Evolutionary conservation across 2,113 vertebrate genomes (phyloP).

Genomic region (Aramus guarauna): DNA sequence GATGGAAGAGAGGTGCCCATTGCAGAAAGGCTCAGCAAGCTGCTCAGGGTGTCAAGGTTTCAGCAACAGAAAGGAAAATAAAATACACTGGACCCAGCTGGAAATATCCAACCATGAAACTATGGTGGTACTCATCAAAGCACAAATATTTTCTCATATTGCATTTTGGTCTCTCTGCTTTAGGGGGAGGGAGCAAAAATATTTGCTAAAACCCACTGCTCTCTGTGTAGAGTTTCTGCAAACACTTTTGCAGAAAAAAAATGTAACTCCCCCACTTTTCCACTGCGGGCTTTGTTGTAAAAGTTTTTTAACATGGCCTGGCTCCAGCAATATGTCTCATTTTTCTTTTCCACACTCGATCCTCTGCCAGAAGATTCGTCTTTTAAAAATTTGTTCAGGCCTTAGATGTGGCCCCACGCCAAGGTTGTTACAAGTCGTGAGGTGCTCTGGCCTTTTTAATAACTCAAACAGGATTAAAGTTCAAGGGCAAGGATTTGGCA

Average conservation of each 20-base stretch:
- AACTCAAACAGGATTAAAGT: not conserved
- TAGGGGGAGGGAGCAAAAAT: not conserved
- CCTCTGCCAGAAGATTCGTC: not conserved
- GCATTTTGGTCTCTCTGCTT: not conserved
- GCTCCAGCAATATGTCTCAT: not conserved
- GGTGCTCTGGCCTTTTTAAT: not conserved
- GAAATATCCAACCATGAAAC: not conserved
- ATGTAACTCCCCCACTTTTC: fast-evolving
- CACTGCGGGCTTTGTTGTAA: not conserved
- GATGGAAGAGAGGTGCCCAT: not conserved
- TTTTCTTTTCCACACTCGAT: not conserved
- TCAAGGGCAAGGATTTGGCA: not conserved
- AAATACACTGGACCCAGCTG: not conserved
- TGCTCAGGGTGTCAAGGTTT: not conserved
- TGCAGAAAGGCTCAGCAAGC: not conserved
- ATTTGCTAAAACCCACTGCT: not conserved
- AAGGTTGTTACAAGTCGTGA: not conserved
- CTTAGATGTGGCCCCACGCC: not conserved
- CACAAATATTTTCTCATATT: not conserved
- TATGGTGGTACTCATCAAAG: not conserved
- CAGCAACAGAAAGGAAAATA: not conserved
- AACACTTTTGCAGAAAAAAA: not conserved
- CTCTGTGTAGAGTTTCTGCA: not conserved
- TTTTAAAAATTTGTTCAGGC: not conserved
- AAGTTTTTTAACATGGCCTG: not conserved